These are phyloP conservation scores for Drosophila tsacasi DNA, from an alignment of 1,140 invertebrate genomes.

Conservation along the genomic window DNA sequence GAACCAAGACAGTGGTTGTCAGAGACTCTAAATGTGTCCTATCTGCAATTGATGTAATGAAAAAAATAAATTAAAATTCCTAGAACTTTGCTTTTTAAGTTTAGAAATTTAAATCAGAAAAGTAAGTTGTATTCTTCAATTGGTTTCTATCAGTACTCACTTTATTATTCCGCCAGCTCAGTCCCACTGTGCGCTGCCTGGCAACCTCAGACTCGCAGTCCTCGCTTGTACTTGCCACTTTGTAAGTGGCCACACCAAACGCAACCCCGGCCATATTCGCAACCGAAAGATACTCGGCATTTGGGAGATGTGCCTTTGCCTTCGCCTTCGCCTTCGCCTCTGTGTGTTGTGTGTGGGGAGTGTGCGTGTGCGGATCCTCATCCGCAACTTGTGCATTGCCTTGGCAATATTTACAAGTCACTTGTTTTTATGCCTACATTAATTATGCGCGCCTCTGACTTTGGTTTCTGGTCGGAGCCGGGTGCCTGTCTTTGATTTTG, in stretches of 20 bases:
- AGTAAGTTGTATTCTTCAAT: not conserved
- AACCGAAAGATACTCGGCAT: slow-evolving; percentile 33
- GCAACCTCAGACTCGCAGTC: slow-evolving; percentile 33
- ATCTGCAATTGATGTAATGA: not conserved
- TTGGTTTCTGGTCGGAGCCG: slow-evolving; percentile 64
- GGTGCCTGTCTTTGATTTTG: slow-evolving; percentile 76
- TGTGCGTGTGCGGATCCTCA: not conserved
- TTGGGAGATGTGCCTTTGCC: slow-evolving; percentile 4
- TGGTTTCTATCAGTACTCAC: too few species aligned
- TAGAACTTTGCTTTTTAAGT: not conserved
- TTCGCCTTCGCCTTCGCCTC: not conserved
- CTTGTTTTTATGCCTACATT: slow-evolving; percentile 84
- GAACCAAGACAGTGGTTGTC: slow-evolving; percentile 37
- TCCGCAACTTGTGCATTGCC: slow-evolving; percentile 51
- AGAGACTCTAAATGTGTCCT: not conserved
- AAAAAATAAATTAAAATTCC: not conserved
- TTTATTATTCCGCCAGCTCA: not conserved
- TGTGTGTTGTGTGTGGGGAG: slow-evolving; percentile 4
- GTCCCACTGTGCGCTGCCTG: slow-evolving; percentile 27
- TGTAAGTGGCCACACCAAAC: slow-evolving; percentile 65
- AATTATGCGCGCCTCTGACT: slow-evolving; percentile 79
- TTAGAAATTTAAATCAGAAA: not conserved
- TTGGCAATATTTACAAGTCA: slow-evolving; percentile 83
- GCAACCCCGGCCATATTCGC: slow-evolving; percentile 25
- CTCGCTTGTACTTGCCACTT: slow-evolving; percentile 57